phyloP scores from a whole-genome alignment of 1,140 invertebrate genomes.

The Melipona quadrifasciata region DNA sequence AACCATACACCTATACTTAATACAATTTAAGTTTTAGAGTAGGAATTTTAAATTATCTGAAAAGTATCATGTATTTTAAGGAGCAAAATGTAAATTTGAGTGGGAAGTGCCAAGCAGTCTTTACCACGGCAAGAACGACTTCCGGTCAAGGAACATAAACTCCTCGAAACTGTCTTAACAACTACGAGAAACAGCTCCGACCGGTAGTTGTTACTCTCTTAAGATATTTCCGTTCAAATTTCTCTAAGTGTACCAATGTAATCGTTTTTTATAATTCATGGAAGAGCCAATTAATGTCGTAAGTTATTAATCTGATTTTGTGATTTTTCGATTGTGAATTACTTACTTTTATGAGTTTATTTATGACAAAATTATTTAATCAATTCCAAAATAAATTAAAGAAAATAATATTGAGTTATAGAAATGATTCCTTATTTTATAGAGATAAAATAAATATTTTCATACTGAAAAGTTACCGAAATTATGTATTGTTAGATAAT shows the following conservation, averaged over 20 bases:
- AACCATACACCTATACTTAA: no score
- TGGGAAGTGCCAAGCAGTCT: neutral
- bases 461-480: neutral
- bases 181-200: slow-evolving; percentile 14
- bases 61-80: neutral
- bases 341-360: no score
- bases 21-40: no score
- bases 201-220: slow-evolving; percentile 37
- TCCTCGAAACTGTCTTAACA: slow-evolving; percentile 34
- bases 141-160: slow-evolving; percentile 53
- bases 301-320: no score
- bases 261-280: neutral
- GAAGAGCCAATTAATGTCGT: neutral
- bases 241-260: neutral
- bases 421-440: no score
- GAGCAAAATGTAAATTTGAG: slow-evolving; percentile 23
- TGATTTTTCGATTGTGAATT: no score
- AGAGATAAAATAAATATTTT: no score
- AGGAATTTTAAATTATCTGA: neutral
- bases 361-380: no score
- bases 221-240: slow-evolving; percentile 5
- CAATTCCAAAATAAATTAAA: no score
- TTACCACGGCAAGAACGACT: slow-evolving; percentile 3
- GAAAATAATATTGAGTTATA: no score
- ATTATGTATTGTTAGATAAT: slow-evolving; percentile 3